phyloP scores from a whole-genome alignment of 37 sponge, comb jelly and placozoan species.

The Eunapius fragilis region DNA sequence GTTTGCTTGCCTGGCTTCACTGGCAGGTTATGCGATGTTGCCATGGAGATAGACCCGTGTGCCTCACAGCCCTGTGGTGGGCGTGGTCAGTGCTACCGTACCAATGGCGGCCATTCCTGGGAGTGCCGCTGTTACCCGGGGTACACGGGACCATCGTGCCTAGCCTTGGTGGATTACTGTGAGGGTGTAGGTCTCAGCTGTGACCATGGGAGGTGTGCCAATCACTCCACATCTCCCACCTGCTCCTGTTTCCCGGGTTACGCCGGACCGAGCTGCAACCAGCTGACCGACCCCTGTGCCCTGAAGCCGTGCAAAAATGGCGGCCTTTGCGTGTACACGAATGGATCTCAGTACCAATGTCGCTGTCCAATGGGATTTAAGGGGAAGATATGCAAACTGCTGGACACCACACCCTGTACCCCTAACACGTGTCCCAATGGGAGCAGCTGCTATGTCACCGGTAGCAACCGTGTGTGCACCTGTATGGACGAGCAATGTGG shows the following conservation, averaged over 20 bases:
- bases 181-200: not conserved
- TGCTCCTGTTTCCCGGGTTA: slow-evolving; percentile 2
- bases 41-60: slow-evolving; percentile 7
- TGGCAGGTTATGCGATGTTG: slow-evolving; percentile 28
- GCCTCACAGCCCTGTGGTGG: not conserved
- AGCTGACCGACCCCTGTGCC: not conserved
- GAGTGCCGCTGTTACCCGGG: slow-evolving; percentile 25
- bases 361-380: slow-evolving; percentile 8
- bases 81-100: slow-evolving; percentile 4
- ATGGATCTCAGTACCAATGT: slow-evolving; percentile 7
- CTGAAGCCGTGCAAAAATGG: slow-evolving; percentile 29
- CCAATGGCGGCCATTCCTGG: not conserved
- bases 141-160: slow-evolving; percentile 14
- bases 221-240: not conserved
- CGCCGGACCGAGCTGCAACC: not conserved
- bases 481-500: slow-evolving; percentile 2
- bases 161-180: slow-evolving; percentile 16
- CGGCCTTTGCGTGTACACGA: not conserved
- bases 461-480: not conserved
- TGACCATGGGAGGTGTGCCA: slow-evolving; percentile 11
- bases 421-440: slow-evolving; percentile 20
- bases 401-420: not conserved
- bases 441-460: slow-evolving; percentile 10
- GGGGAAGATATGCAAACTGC: not conserved
- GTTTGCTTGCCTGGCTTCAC: slow-evolving; percentile 21